Percentiles rank a stretch among this genome's conserved stretches.
These are phyloP conservation scores for Remorina albescens DNA, from an alignment of 2,797 vertebrate genomes.

Conservation along the genomic window DNA sequence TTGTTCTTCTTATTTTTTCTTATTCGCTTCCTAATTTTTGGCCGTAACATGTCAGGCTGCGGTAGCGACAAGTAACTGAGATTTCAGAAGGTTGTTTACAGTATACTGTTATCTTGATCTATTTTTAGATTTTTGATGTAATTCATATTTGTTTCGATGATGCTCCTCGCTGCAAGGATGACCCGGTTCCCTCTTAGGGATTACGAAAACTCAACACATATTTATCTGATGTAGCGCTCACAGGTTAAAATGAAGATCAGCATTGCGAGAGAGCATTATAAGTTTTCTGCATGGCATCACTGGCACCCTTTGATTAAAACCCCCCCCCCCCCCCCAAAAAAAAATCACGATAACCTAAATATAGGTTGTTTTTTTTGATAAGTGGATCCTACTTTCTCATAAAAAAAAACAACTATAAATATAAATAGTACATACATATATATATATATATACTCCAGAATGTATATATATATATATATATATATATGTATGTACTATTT, in stretches of 20 bases:
- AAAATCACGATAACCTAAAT: not conserved
- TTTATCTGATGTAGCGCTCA: slow-evolving; percentile 42
- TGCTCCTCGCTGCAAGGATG: slow-evolving; percentile 26
- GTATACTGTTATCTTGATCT: slow-evolving; percentile 25
- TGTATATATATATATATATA: too few relatives aligned
- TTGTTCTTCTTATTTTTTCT: too few relatives aligned
- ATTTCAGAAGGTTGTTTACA: slow-evolving; percentile 19
- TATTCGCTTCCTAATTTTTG: not conserved
- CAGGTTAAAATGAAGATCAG: slow-evolving; percentile 52
- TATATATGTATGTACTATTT: too few relatives aligned
- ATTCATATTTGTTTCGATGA: slow-evolving; percentile 38
- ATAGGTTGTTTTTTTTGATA: not conserved
- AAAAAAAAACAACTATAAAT: not conserved
- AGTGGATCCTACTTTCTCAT: not conserved
- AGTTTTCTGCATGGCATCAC: slow-evolving; percentile 14
- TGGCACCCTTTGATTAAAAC: not conserved
- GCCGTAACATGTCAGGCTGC: slow-evolving; percentile 18
- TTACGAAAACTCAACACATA: slow-evolving; percentile 56
- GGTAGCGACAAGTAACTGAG: slow-evolving; percentile 6
- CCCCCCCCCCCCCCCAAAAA: too few relatives aligned
- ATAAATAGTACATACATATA: too few relatives aligned
- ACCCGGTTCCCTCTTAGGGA: slow-evolving; percentile 55
- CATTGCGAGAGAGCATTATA: slow-evolving; percentile 18
- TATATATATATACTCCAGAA: too few relatives aligned
- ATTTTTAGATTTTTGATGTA: slow-evolving; percentile 39